phyloP scores from a whole-genome alignment of 2,888 invertebrate species.

The Spilosoma lubricipeda region DNA sequence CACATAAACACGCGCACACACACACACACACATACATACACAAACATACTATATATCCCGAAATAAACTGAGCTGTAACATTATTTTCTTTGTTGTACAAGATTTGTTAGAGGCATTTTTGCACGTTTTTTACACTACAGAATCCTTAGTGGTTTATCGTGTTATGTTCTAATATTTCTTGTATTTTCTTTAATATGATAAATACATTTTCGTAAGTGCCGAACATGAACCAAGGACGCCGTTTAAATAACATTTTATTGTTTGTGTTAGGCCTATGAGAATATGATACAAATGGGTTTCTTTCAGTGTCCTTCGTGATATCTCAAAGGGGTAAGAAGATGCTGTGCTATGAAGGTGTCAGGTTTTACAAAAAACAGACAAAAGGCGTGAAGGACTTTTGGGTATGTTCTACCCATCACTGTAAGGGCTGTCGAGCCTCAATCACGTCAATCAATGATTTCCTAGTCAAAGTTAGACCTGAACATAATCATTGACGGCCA shows the following conservation, averaged over 20 bases:
- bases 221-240: too few relatives aligned
- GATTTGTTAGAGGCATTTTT: too few relatives aligned
- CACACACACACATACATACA: too few relatives aligned
- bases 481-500: constrained; percentile 38
- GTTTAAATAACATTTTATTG: background rate
- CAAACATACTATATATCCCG: too few relatives aligned
- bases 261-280: background rate
- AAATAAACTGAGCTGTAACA: too few relatives aligned
- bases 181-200: too few relatives aligned
- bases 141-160: too few relatives aligned
- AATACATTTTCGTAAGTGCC: too few relatives aligned
- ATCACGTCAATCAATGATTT: constrained; percentile 40
- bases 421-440: constrained; percentile 46
- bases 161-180: too few relatives aligned
- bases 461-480: constrained; percentile 39
- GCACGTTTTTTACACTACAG: too few relatives aligned
- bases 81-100: too few relatives aligned
- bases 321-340: constrained; percentile 9
- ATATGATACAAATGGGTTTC: background rate
- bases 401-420: constrained; percentile 52
- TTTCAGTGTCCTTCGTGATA: constrained; percentile 1
- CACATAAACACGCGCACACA: too few relatives aligned
- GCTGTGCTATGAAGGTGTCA: constrained; percentile 3
- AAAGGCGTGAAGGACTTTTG: constrained; percentile 29
- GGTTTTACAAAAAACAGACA: constrained; percentile 15